Evolutionary conservation across 2,113 vertebrate species (phyloP).

Genomic region (Embiotoca jacksoni): DNA sequence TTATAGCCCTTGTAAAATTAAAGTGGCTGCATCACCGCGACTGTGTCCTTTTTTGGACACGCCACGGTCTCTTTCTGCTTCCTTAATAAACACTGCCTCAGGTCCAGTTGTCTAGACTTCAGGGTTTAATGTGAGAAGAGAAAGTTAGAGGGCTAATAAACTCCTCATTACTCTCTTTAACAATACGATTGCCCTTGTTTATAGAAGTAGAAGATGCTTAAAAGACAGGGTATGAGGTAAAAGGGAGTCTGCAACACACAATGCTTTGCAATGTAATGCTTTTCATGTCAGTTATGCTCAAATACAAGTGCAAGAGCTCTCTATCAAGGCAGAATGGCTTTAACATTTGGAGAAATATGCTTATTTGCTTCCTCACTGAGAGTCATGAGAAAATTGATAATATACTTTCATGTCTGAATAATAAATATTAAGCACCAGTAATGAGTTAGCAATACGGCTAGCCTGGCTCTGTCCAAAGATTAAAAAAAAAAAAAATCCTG

Average conservation of each 20-base stretch:
- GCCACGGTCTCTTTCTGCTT: conserved; percentile 54
- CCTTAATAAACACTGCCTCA: conserved; percentile 48
- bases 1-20: conserved; percentile 66
- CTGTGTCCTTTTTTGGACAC: conserved; percentile 38
- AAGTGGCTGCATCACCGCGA: conserved; percentile 40
- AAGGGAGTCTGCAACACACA: background rate
- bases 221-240: background rate
- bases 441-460: background rate
- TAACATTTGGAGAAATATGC: background rate
- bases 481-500: too few species aligned
- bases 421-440: too few species aligned
- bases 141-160: conserved; percentile 41
- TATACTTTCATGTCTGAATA: too few species aligned
- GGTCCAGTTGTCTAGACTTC: conserved; percentile 60
- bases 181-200: conserved; percentile 16
- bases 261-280: background rate
- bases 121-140: conserved; percentile 47
- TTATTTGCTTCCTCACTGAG: background rate
- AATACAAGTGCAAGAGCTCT: too few species aligned
- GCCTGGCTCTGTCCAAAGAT: background rate
- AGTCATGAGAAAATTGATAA: background rate
- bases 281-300: too few species aligned
- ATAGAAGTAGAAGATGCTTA: conserved; percentile 3
- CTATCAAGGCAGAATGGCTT: background rate
- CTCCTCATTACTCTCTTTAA: conserved; percentile 32